Evolutionary conservation across 2,797 vertebrate species (phyloP).

Genomic region (Poeciliopsis presidionis): DNA sequence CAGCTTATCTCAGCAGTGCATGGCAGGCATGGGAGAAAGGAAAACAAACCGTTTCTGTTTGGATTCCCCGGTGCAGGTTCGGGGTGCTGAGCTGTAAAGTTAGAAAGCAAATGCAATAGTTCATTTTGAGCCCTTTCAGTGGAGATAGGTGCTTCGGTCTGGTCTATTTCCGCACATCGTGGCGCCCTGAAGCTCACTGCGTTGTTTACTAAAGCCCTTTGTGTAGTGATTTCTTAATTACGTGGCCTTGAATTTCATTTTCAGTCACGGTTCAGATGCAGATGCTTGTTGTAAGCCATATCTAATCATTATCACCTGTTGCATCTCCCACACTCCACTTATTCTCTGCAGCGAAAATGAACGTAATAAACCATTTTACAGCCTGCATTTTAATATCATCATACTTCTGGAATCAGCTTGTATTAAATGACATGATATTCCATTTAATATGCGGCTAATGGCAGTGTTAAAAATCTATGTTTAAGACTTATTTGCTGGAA

Average conservation of each 20-base stretch:
- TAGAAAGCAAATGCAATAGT: slow-evolving; percentile 55
- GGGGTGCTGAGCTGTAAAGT: slow-evolving; percentile 68
- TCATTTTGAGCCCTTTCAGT: slow-evolving; percentile 58
- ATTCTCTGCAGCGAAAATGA: slow-evolving; percentile 22
- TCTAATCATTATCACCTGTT: slow-evolving; percentile 77
- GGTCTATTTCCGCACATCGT: slow-evolving; percentile 43
- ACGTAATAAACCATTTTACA: slow-evolving; percentile 15
- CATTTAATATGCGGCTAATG: background rate
- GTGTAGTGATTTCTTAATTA: slow-evolving; percentile 73
- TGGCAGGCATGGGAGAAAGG: slow-evolving; percentile 44
- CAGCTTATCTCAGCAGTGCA: slow-evolving; percentile 71
- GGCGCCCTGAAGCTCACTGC: slow-evolving; percentile 29
- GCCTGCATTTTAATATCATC: slow-evolving; percentile 9
- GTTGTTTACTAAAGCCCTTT: slow-evolving; percentile 57
- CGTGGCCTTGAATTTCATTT: slow-evolving; percentile 76
- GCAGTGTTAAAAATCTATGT: background rate
- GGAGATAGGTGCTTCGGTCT: slow-evolving; percentile 51
- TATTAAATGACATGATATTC: slow-evolving; percentile 12
- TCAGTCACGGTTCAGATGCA: slow-evolving; percentile 76
- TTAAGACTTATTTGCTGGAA: slow-evolving; percentile 20
- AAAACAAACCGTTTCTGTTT: slow-evolving; percentile 53
- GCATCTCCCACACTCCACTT: slow-evolving; percentile 44
- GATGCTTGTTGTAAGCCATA: slow-evolving; percentile 72
- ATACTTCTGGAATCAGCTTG: slow-evolving; percentile 11
- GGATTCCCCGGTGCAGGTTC: slow-evolving; percentile 64